These are phyloP conservation scores for Sorex fumeus DNA, from an alignment of 2,113 vertebrate species.

Conservation along the genomic window DNA sequence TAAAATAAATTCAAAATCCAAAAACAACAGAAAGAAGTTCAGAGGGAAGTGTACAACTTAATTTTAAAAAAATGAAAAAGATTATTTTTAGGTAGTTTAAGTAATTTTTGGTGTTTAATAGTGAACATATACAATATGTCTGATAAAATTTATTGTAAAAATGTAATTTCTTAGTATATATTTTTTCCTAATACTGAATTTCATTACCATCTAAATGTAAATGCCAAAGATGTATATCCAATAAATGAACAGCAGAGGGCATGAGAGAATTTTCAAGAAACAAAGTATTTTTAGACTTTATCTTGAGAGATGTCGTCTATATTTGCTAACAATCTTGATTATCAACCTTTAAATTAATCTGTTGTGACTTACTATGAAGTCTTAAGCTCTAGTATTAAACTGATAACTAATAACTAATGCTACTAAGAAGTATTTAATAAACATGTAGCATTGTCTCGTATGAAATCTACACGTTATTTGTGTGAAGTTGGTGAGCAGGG, in stretches of 20 bases:
- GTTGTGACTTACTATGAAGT: constrained; percentile 22
- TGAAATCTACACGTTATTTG: constrained; percentile 35
- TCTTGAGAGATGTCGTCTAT: background rate
- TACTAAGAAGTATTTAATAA: constrained; percentile 40
- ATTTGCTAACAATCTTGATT: constrained; percentile 50
- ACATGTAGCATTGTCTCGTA: background rate
- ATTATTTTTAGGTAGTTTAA: constrained; percentile 23
- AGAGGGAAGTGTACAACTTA: background rate
- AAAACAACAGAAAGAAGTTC: constrained; percentile 39
- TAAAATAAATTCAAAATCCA: constrained; percentile 51
- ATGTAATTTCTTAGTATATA: constrained; percentile 35
- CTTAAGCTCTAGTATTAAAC: background rate
- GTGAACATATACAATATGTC: constrained; percentile 45
- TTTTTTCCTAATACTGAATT: constrained; percentile 4
- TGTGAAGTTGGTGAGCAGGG: background rate
- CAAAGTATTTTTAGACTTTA: constrained; percentile 20
- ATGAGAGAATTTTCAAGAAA: constrained; percentile 64
- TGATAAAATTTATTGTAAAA: background rate
- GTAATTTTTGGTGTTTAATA: background rate
- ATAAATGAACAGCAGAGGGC: constrained; percentile 78
- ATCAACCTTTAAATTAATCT: constrained; percentile 31
- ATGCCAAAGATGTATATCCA: constrained; percentile 13
- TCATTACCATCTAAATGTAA: constrained; percentile 35
- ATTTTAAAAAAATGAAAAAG: background rate
- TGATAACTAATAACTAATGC: constrained; percentile 15